Base-by-base conservation (phyloP, 2,888 invertebrate species). In the Chrysodeixis includens region DNA sequence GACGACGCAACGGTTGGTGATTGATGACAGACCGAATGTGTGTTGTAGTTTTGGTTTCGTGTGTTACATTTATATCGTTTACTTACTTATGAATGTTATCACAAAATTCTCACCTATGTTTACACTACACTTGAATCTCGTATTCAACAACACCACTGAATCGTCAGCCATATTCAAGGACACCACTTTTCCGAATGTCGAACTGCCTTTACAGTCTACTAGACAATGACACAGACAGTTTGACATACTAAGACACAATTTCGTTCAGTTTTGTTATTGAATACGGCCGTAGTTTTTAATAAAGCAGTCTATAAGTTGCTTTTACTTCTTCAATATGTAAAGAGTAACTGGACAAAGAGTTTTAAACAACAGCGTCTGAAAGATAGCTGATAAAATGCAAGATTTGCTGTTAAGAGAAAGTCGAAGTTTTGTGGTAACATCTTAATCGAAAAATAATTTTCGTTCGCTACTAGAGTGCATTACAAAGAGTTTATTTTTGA, bases 1-100 rank as follows among this genome's bases (percentile, higher is more conserved):
- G 92, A 92, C 93, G 91, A 86, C 76, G 78, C 83, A 82, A 93
- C 93, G 93, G 93, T 93, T 92, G 92, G 93, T 93, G 85, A 79
- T 71, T 76, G 54, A 44, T 68, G 70, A 71, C 78, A 75, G 76
- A 71, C 70, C 72, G 74, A 78, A 78, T 77, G 74, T 75, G 79
- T 75, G 79, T 78, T 73, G 69, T 71, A 71, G 71, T 64, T 66
- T 71, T 72, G 55, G 16, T 56, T 6, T 26, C 35, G 46, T 10
- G 54, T 40, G 60, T 72, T 16, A 7, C 26, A 5, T 40, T 0
- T 14, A 40, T n/a, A 35, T 14, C 14, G 12, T 5, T 12, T 35
- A 5, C n/a, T 40, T 40, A n/a, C 40, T n/a, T 14, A 2, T 40
- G n/a, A 6, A 40, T 40, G 40, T 40, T 40, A n/a, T 6, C 40